A percentile compares a stretch with the other conserved stretches of the same genome.
phyloP scores from a whole-genome alignment of 2,797 vertebrate genomes.

The Acipenser transmontanus region DNA sequence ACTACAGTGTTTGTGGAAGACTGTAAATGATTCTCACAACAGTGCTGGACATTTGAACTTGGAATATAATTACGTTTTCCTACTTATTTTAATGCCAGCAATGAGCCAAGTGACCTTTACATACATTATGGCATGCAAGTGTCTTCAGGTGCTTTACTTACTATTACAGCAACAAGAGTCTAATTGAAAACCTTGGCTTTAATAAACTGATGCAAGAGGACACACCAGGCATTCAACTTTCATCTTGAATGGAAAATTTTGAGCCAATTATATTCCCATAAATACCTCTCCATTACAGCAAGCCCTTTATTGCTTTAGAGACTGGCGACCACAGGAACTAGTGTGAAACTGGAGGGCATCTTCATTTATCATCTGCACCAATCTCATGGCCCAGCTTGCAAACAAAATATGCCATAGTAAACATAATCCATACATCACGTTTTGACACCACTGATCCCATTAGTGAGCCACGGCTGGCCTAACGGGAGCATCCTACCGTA shows the following conservation, averaged over 20 bases:
- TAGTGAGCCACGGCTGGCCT: slow-evolving; percentile 35
- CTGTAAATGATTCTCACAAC: too few relatives aligned
- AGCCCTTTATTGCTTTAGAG: slow-evolving; percentile 28
- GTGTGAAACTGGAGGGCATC: slow-evolving; percentile 58
- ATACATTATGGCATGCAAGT: too few relatives aligned
- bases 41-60: too few relatives aligned
- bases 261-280: slow-evolving; percentile 31
- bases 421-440: slow-evolving; percentile 75
- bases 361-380: slow-evolving; percentile 72
- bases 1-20: too few relatives aligned
- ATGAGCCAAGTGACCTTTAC: too few relatives aligned
- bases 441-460: slow-evolving; percentile 52
- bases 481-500: slow-evolving; percentile 24
- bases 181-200: too few relatives aligned
- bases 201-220: background rate
- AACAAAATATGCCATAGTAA: slow-evolving; percentile 74
- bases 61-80: too few relatives aligned
- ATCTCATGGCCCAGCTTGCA: slow-evolving; percentile 54
- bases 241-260: slow-evolving; percentile 27
- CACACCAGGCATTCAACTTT: slow-evolving; percentile 23
- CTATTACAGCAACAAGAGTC: too few relatives aligned
- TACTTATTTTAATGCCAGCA: too few relatives aligned
- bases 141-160: too few relatives aligned
- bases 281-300: slow-evolving; percentile 31
- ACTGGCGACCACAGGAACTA: slow-evolving; percentile 54